These are phyloP conservation scores for Drosophila parthenogenetica DNA, from an alignment of 2,888 invertebrate genomes.

Conservation along the genomic window DNA sequence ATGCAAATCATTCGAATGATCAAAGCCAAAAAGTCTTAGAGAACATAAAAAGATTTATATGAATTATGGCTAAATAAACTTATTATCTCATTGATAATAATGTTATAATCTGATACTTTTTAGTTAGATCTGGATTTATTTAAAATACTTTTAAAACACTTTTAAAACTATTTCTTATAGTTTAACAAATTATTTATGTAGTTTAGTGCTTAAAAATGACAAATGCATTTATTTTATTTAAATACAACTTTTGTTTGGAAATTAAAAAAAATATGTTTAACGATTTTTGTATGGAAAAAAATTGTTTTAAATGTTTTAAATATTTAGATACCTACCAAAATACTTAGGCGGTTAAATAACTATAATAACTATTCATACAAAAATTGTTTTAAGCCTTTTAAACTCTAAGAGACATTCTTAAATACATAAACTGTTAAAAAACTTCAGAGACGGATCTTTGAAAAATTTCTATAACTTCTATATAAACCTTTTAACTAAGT, in stretches of 20 bases:
- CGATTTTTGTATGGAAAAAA: too few relatives aligned
- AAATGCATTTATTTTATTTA: conserved; percentile 2
- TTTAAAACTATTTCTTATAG: neutral
- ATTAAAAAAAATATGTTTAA: too few relatives aligned
- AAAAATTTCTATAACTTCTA: too few relatives aligned
- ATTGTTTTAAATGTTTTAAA: too few relatives aligned
- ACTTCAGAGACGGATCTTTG: too few relatives aligned
- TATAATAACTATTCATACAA: too few relatives aligned
- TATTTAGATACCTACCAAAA: too few relatives aligned
- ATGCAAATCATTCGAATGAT: conserved; percentile 61
- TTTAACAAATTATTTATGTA: neutral
- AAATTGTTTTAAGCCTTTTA: too few relatives aligned
- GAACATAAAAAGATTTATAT: conserved; percentile 1
- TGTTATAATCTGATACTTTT: neutral
- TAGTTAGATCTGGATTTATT: conserved; percentile 2
- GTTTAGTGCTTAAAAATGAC: neutral
- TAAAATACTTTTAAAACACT: neutral
- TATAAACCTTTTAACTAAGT: too few relatives aligned
- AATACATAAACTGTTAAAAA: too few relatives aligned
- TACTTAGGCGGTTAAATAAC: too few relatives aligned
- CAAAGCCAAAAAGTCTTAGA: conserved; percentile 33
- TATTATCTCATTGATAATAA: conserved; percentile 12
- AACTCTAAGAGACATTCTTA: too few relatives aligned
- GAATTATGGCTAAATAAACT: conserved; percentile 38
- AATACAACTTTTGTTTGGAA: neutral